Conservation (phyloP, 1,140 invertebrate genomes). For the Trypoxylus dichotomus region DNA sequence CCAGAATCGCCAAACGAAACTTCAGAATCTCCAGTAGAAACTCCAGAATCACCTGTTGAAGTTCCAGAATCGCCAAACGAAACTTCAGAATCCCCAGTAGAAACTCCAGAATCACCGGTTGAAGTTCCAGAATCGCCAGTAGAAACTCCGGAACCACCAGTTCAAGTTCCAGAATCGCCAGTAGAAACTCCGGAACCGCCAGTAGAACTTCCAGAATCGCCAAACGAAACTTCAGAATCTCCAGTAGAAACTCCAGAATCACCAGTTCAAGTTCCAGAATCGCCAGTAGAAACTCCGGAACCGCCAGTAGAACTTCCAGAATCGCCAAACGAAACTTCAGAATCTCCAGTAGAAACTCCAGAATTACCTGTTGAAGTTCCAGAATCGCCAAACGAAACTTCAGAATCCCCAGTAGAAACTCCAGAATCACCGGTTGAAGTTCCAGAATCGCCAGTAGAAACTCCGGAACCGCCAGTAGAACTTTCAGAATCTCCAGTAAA, state of each 20-base stretch:
- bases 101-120: background rate
- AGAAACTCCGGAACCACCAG: background rate
- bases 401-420: no score
- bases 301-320: no score
- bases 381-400: no score
- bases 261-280: background rate
- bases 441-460: no score
- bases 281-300: no score
- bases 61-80: background rate
- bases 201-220: constrained; percentile 29
- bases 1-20: background rate
- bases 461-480: no score
- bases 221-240: constrained; percentile 30
- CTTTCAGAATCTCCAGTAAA: background rate
- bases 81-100: background rate
- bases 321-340: no score
- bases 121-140: background rate
- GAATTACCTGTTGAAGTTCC: no score
- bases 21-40: background rate
- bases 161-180: constrained; percentile 19
- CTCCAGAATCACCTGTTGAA: background rate
- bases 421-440: no score
- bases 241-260: background rate
- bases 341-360: no score
- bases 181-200: constrained; percentile 34